phyloP scores from a whole-genome alignment of 1,140 invertebrate genomes.

The Epicauta chinensis region DNA sequence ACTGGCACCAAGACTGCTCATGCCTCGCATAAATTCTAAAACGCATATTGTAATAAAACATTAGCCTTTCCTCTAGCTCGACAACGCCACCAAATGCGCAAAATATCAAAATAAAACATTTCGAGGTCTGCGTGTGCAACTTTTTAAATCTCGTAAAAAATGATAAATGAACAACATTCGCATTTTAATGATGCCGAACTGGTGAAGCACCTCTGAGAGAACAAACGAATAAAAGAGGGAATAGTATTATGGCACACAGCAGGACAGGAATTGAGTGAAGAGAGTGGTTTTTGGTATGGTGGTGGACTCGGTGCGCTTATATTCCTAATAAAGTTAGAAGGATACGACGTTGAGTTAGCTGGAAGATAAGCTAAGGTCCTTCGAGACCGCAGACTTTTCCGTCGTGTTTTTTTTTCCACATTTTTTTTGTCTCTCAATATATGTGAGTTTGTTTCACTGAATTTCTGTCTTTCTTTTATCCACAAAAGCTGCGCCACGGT shows the following conservation, averaged over 20 bases:
- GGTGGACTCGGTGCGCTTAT: background rate
- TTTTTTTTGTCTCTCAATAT: constrained; percentile 1
- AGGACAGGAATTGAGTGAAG: too few species aligned
- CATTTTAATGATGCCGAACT: constrained; percentile 28
- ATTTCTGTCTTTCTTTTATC: constrained; percentile 7
- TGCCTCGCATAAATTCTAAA: constrained; percentile 10
- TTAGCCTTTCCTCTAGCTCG: constrained; percentile 3
- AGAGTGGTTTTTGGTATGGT: too few species aligned
- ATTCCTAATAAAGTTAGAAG: constrained; percentile 25
- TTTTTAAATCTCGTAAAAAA: constrained; percentile 30
- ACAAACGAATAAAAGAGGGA: background rate
- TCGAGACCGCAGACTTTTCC: constrained; percentile 17
- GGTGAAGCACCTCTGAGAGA: constrained; percentile 21
- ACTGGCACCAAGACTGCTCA: constrained; percentile 5
- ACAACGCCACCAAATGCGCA: constrained; percentile 3
- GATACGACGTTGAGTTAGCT: constrained; percentile 18
- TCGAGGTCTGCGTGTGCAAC: constrained; percentile 21
- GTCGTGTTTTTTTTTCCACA: background rate
- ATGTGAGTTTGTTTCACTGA: background rate
- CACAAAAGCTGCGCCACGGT: constrained; percentile 13
- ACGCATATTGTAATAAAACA: constrained; percentile 20
- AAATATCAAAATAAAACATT: constrained; percentile 24
- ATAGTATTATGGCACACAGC: too few species aligned
- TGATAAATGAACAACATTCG: constrained; percentile 31
- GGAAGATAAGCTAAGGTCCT: constrained; percentile 22